Conservation (phyloP, 30 jellyfish, hydroid and myxozoan species). For the Turritopsis rubra region DNA sequence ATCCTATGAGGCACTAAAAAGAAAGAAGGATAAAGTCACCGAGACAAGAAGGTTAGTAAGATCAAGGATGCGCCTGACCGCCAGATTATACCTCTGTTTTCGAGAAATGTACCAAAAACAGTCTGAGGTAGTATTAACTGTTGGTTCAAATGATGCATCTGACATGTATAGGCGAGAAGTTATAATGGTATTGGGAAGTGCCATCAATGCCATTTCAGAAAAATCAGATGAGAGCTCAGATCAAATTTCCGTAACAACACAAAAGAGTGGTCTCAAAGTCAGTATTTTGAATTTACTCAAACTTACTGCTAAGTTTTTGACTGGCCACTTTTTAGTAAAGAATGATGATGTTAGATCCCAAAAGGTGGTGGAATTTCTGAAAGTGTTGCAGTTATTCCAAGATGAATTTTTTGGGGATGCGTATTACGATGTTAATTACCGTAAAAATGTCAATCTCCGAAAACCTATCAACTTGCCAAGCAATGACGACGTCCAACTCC, state of each 20-base stretch:
- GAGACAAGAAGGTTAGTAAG: not conserved
- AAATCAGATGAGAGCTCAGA: no score
- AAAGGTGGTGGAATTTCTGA: constrained; percentile 9
- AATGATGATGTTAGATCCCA: constrained; percentile 5
- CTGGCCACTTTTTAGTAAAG: constrained; percentile 17
- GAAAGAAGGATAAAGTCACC: constrained; percentile 3
- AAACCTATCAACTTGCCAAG: constrained; percentile 22
- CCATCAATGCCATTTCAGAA: no score
- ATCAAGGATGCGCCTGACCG: not conserved
- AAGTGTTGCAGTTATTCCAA: constrained; percentile 15
- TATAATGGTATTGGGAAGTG: no score
- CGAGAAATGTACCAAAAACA: no score
- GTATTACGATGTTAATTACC: constrained; percentile 17
- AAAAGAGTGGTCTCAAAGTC: constrained; percentile 20
- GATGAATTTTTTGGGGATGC: constrained; percentile 36
- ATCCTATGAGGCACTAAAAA: not conserved
- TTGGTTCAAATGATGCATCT: no score
- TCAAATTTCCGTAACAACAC: not conserved
- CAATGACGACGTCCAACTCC: constrained; percentile 13
- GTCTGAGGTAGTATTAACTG: no score
- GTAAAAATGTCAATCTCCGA: not conserved
- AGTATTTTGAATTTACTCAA: constrained; percentile 18
- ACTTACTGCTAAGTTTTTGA: constrained; percentile 1
- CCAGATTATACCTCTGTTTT: not conserved
- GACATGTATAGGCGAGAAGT: no score